These are phyloP conservation scores for Cephus cinctus DNA, from an alignment of 1,140 invertebrate species.

Conservation along the genomic window DNA sequence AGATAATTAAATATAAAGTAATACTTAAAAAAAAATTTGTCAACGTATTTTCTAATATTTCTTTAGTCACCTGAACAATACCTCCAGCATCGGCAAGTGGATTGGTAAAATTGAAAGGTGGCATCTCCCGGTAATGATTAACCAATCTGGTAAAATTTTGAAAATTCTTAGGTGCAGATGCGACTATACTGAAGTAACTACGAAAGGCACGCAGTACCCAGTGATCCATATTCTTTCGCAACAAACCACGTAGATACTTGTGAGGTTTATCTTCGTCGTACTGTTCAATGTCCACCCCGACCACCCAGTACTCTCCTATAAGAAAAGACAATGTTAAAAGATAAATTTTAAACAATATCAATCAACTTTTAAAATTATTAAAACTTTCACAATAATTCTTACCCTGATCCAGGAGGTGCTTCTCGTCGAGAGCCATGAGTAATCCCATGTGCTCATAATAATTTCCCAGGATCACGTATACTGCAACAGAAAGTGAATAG, in stretches of 20 bases:
- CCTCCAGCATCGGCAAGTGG: conserved; percentile 69
- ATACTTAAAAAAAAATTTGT: conserved; percentile 8
- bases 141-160: conserved; percentile 75
- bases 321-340: conserved; percentile 23
- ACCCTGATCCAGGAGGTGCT: conserved; percentile 80
- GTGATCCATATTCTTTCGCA: conserved; percentile 62
- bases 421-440: conserved; percentile 77
- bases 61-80: conserved; percentile 50
- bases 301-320: conserved; percentile 83
- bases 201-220: conserved; percentile 63
- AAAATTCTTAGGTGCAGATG: conserved; percentile 69
- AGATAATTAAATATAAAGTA: not conserved
- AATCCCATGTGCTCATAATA: conserved; percentile 85
- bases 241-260: conserved; percentile 73
- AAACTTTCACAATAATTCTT: conserved; percentile 35
- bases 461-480: conserved; percentile 89
- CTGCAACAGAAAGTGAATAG: conserved; percentile 62
- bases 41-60: conserved; percentile 16
- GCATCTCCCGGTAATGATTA: conserved; percentile 74
- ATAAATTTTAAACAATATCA: conserved; percentile 4
- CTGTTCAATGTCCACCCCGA: conserved; percentile 87
- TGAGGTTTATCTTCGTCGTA: conserved; percentile 74
- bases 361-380: conserved; percentile 6
- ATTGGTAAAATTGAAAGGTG: conserved; percentile 85
- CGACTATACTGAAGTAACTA: conserved; percentile 73